These are phyloP conservation scores for Enteromius afrohamiltoni DNA, from an alignment of 2,797 vertebrate species.

Conservation along the genomic window DNA sequence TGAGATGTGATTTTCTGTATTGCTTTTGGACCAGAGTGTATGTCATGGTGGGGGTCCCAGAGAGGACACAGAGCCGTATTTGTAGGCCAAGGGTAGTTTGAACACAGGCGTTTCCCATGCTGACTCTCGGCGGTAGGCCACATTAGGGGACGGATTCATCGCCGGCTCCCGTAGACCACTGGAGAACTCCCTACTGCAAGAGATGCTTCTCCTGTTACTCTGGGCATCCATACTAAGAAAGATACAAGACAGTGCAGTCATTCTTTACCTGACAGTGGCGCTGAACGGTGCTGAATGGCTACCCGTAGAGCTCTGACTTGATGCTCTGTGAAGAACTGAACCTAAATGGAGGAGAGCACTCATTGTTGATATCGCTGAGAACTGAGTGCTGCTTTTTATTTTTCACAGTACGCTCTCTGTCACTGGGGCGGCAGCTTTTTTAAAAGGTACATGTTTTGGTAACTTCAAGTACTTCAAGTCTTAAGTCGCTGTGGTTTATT, in stretches of 20 bases:
- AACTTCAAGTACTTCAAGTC: too few relatives aligned
- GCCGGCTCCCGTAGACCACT: conserved; percentile 63
- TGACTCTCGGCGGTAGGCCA: conserved; percentile 59
- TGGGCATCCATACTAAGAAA: background rate
- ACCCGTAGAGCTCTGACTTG: conserved; percentile 63
- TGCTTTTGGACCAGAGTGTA: conserved; percentile 3
- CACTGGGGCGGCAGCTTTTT: too few relatives aligned
- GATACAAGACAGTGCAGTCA: conserved; percentile 43
- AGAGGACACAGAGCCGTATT: conserved; percentile 71
- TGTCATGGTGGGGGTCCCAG: conserved; percentile 57
- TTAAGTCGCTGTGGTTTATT: too few relatives aligned
- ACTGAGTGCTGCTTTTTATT: background rate
- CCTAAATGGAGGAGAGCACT: conserved; percentile 62
- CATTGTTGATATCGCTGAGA: conserved; percentile 25
- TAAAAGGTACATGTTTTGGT: too few relatives aligned
- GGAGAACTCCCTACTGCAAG: conserved; percentile 47
- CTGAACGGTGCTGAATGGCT: conserved; percentile 61
- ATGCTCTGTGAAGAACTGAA: conserved; percentile 59
- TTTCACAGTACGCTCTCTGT: too few relatives aligned
- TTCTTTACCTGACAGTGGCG: conserved; percentile 71
- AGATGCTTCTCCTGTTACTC: conserved; percentile 36
- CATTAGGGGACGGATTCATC: conserved; percentile 57
- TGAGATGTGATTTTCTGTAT: conserved; percentile 40
- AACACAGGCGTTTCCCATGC: conserved; percentile 71
- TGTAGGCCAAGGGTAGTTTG: conserved; percentile 67